A percentile compares a stretch with the other conserved stretches of the same genome.
These are phyloP conservation scores for Mycalesis mineus DNA, from an alignment of 2,888 invertebrate genomes.

Conservation along the genomic window DNA sequence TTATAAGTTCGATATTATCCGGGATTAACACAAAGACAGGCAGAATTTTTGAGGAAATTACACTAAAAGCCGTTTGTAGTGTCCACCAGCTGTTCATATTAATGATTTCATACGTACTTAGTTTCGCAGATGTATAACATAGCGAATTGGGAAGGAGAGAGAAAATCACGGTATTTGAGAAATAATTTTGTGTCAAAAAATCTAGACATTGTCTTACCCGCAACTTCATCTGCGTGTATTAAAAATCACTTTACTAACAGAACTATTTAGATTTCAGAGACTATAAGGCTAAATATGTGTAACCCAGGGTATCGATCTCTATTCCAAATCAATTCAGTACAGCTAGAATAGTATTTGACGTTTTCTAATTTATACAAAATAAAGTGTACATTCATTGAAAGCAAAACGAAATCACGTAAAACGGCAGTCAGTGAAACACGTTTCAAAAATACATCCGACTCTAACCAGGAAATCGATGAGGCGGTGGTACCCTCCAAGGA, in stretches of 20 bases:
- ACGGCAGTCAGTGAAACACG: slow-evolving; percentile 23
- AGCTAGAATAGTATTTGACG: no score
- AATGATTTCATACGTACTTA: neutral
- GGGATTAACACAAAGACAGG: slow-evolving; percentile 46
- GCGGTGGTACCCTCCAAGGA: slow-evolving; percentile 55
- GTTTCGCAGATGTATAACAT: no score
- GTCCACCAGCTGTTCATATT: slow-evolving; percentile 44
- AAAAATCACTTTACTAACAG: no score
- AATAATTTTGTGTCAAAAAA: neutral
- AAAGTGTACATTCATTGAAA: neutral
- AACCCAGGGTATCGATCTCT: no score
- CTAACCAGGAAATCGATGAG: slow-evolving; percentile 70
- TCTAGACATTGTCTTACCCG: neutral
- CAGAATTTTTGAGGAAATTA: slow-evolving; percentile 45
- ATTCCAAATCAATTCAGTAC: no score
- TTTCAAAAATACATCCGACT: slow-evolving; percentile 39
- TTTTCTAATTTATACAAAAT: no score
- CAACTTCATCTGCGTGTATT: no score
- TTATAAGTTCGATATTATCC: slow-evolving; percentile 47
- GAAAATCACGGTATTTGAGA: no score
- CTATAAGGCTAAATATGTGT: no score
- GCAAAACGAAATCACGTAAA: neutral
- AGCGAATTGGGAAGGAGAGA: no score
- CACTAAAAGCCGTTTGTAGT: slow-evolving; percentile 45
- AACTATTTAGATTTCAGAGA: no score